Evolutionary conservation across 2,888 invertebrate species (phyloP), one percentile per base, ranked within the genome.

Genomic region (Catocala nupta): DNA sequence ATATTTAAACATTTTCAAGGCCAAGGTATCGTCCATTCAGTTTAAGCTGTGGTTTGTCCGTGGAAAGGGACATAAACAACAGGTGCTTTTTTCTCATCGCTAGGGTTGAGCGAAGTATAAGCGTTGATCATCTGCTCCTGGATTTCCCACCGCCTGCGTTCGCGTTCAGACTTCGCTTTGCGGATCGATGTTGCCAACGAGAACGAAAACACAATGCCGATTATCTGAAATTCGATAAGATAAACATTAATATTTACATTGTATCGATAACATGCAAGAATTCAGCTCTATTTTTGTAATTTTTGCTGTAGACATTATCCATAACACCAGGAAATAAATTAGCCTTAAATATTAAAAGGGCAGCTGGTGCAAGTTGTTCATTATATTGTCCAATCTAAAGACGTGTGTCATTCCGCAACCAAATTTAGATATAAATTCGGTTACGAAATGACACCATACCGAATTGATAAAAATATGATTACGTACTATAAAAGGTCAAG

Each of bases 131-230:
- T 91, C 44, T 94, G 94, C 72, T 96, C 95, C 70, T 95, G 94
- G 65, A 96, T 93, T 86, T 97, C 96, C 95, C 96, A 96, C 56
- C 95, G 95, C 56, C 96, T 95, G 61, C 96, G 95, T 81, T 96
- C 96, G 45, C 96, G 95, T 76, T 96, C 96, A 0, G 96, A 95
- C 87, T 97, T 97, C 65, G 97, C 96, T 69, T 95, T 95, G 65
- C 97, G 96, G 83, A 99, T 97, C 3, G 98, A 96, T 83, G 97
- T 96, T 63, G 98, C 98, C 87, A 99, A 92, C 91, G 98, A 97
- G 88, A 97, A 97, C 1, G 99, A 97, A 85, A 98, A 98, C 69
- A 98, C 95, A 55, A 98, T 97, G 72, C 98, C 98, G 80, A 98
- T 95, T 50, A 98, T 92, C 97, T 97, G 91, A 55, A 95, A 95